phyloP scores from a whole-genome alignment of 2,113 vertebrate genomes.

The Alces alces region DNA sequence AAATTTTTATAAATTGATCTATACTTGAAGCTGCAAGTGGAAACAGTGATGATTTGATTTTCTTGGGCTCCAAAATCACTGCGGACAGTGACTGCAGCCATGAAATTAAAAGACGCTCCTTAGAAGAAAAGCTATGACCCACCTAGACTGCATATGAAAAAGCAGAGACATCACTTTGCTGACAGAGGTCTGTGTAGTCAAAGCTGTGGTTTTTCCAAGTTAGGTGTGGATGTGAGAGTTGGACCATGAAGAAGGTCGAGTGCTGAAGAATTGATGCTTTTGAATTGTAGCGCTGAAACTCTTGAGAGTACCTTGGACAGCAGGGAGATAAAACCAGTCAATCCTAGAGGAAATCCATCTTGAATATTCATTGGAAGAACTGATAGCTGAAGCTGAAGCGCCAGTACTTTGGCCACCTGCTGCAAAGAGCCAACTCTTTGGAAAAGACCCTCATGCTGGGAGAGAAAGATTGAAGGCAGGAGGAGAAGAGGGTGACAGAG shows the following conservation, averaged over 20 bases:
- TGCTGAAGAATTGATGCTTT: background rate
- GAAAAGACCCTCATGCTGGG: background rate
- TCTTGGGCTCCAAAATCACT: background rate
- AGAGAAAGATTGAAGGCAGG: background rate
- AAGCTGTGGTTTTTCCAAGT: background rate
- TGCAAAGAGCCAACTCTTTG: background rate
- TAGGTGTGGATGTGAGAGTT: background rate
- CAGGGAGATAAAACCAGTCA: background rate
- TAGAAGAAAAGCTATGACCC: background rate
- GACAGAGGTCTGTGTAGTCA: background rate
- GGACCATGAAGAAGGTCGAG: background rate
- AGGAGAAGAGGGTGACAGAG: background rate
- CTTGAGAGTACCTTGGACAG: background rate
- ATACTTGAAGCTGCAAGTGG: background rate
- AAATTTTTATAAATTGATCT: conserved; percentile 25
- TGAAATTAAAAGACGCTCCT: background rate
- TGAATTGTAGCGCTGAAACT: background rate
- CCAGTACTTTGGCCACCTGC: background rate
- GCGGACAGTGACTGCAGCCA: background rate
- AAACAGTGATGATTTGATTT: background rate
- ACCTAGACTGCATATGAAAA: background rate
- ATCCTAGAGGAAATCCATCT: background rate
- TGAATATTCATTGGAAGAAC: background rate
- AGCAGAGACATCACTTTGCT: background rate
- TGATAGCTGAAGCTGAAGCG: background rate